phyloP scores from a whole-genome alignment of 2,797 vertebrate genomes.

The Heteromormyrus szaboi region DNA sequence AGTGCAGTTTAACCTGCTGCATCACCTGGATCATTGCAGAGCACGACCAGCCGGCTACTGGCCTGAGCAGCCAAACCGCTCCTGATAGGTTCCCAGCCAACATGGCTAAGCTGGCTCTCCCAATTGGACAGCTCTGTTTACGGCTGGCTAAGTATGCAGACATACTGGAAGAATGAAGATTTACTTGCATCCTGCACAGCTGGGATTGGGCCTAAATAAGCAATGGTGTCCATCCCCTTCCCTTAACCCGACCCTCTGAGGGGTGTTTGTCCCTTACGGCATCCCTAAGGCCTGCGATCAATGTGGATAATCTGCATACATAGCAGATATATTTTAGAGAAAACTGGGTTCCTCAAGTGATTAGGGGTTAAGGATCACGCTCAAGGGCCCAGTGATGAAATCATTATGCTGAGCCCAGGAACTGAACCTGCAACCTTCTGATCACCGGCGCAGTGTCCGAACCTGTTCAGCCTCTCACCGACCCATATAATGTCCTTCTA shows the following conservation, averaged over 20 bases:
- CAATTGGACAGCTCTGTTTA: neutral
- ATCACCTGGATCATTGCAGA: neutral
- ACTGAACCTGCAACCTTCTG: neutral
- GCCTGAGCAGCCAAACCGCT: neutral
- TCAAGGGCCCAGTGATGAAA: neutral
- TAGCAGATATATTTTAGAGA: neutral
- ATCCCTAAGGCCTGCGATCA: neutral
- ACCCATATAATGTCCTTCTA: neutral
- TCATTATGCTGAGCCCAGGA: neutral
- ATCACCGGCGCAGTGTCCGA: neutral
- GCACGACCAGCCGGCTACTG: neutral
- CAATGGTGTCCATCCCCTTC: neutral
- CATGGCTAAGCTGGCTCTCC: neutral
- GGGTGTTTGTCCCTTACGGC: neutral
- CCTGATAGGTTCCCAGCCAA: neutral
- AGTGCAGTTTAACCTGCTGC: neutral
- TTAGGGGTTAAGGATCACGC: neutral
- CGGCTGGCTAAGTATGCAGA: neutral
- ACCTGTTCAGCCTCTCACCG: neutral
- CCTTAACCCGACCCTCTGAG: neutral
- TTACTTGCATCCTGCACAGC: neutral
- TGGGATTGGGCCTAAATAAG: neutral
- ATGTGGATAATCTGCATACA: neutral
- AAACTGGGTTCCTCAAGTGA: neutral
- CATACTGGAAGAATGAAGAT: neutral